phyloP scores from a whole-genome alignment of 1,140 invertebrate species.

The Marisa cornuarietis region DNA sequence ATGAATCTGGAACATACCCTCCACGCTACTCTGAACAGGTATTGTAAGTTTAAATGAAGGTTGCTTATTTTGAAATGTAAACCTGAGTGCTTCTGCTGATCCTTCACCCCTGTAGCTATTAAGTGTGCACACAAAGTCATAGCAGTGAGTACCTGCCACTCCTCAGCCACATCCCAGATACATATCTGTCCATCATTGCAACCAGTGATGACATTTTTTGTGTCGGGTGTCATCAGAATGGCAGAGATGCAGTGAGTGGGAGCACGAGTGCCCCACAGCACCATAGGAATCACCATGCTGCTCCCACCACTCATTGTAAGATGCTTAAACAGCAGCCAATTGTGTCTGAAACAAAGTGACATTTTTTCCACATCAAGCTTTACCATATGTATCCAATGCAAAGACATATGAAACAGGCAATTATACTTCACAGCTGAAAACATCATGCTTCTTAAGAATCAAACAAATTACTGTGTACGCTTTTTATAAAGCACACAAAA shows the following conservation, averaged over 20 bases:
- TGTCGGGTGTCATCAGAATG: constrained; percentile 89
- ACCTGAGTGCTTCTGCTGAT: too few species aligned
- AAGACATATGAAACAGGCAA: not conserved
- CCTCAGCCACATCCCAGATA: constrained; percentile 85
- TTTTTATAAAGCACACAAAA: not conserved
- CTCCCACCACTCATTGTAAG: constrained; percentile 52
- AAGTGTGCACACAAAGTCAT: too few species aligned
- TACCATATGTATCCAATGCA: not conserved
- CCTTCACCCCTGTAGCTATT: too few species aligned
- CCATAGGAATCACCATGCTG: constrained; percentile 94
- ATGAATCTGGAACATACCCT: too few species aligned
- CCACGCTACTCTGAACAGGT: too few species aligned
- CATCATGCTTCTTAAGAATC: not conserved
- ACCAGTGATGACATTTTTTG: constrained; percentile 92
- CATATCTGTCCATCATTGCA: constrained; percentile 98
- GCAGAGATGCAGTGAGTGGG: constrained; percentile 97
- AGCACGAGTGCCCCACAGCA: constrained; percentile 94
- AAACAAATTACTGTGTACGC: not conserved
- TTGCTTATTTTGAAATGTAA: too few species aligned
- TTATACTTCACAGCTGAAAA: not conserved
- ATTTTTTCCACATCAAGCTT: not conserved
- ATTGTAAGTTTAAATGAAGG: too few species aligned
- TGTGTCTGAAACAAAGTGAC: not conserved
- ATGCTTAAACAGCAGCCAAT: not conserved
- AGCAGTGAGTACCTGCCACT: constrained; percentile 50